Evolutionary conservation across 2,888 invertebrate genomes (phyloP).

Genomic region (Heteromurus nitidus): DNA sequence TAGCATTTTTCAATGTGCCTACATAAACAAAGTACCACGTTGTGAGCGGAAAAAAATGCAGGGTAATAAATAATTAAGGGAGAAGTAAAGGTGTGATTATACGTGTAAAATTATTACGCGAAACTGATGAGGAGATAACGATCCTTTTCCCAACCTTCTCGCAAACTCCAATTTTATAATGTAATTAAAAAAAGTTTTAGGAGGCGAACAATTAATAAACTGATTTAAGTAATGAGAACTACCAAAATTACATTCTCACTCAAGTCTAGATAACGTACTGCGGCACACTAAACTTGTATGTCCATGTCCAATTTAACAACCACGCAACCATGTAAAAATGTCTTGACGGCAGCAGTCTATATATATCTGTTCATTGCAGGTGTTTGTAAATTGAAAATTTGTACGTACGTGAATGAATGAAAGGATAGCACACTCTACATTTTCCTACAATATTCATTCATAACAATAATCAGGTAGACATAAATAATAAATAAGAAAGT

Average conservation of each 20-base stretch:
- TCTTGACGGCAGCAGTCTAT: not conserved
- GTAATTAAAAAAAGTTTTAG: slow-evolving; percentile 49
- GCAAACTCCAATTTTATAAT: slow-evolving; percentile 36
- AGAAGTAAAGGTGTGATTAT: too few relatives aligned
- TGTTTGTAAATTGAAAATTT: not conserved
- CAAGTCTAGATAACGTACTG: not conserved
- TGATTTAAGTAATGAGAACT: slow-evolving; percentile 34
- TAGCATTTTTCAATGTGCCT: not conserved
- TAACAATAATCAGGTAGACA: not conserved
- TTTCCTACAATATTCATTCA: not conserved
- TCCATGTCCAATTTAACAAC: too few relatives aligned
- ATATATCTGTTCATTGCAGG: not conserved
- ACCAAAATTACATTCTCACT: not conserved
- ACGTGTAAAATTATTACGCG: slow-evolving; percentile 38
- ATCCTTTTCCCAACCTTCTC: slow-evolving; percentile 18
- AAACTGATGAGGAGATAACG: slow-evolving; percentile 44
- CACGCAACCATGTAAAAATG: not conserved
- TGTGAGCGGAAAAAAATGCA: not conserved
- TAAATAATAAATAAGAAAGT: slow-evolving; percentile 16
- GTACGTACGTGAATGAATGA: not conserved
- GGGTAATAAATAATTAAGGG: not conserved
- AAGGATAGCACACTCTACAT: too few relatives aligned
- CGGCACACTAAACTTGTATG: too few relatives aligned
- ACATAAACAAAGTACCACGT: not conserved
- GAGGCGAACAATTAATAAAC: slow-evolving; percentile 42